Evolutionary conservation across 1,140 invertebrate species (phyloP).

Genomic region (Calephelis nemesis): DNA sequence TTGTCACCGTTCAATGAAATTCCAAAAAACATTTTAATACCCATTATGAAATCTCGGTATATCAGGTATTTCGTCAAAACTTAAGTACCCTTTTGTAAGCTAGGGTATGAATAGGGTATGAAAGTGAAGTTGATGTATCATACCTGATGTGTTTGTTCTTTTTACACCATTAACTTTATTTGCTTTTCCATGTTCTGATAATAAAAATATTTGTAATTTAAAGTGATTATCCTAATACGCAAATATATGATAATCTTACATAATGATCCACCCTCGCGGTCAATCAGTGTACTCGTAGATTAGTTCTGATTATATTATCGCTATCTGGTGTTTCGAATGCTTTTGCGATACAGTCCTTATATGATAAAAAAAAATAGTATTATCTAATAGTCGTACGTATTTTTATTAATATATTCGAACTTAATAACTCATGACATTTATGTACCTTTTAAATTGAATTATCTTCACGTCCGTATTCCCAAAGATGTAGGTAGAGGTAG

Average conservation of each 20-base stretch:
- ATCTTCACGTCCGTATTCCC: too few species aligned
- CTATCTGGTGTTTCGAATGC: background rate
- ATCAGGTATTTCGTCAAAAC: too few species aligned
- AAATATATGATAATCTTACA: background rate
- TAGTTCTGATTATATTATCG: background rate
- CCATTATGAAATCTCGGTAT: too few species aligned
- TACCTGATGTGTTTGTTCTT: too few species aligned
- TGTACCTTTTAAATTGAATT: background rate
- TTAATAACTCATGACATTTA: background rate
- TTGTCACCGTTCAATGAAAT: too few species aligned
- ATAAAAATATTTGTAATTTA: background rate
- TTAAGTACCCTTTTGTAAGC: too few species aligned
- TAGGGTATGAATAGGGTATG: too few species aligned
- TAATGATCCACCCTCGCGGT: background rate
- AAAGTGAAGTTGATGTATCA: too few species aligned
- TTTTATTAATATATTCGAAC: background rate
- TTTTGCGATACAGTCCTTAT: background rate
- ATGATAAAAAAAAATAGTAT: background rate
- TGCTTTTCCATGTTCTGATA: too few species aligned
- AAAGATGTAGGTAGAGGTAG: too few species aligned
- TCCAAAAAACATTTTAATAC: too few species aligned
- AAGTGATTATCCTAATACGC: background rate
- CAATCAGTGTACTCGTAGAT: conserved; percentile 6
- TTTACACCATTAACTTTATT: too few species aligned
- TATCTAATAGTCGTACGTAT: background rate